Evolutionary conservation across 2,113 vertebrate species (phyloP).

Genomic region (Puma concolor): DNA sequence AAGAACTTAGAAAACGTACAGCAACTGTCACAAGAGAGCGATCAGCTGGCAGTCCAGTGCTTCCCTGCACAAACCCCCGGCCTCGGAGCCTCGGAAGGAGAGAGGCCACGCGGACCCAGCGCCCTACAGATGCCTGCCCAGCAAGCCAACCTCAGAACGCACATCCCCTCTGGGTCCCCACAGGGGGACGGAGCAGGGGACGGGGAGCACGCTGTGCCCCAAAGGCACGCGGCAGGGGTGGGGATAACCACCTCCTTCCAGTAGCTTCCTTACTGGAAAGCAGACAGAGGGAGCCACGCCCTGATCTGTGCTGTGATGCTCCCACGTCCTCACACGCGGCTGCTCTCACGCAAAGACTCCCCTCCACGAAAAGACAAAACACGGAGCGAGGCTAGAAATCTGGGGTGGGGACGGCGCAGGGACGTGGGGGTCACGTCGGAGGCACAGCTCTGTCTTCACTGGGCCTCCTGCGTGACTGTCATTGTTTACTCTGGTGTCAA

Average conservation of each 20-base stretch:
- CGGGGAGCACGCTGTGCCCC: neutral
- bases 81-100: neutral
- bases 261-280: neutral
- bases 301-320: neutral
- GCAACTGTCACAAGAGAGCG: neutral
- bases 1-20: neutral
- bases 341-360: neutral
- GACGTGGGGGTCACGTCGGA: neutral
- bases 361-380: rapidly evolving
- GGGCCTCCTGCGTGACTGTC: neutral
- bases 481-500: rapidly evolving
- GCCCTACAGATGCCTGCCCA: neutral
- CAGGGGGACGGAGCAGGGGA: no score
- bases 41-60: neutral
- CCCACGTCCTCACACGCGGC: neutral
- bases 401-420: rapidly evolving
- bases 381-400: neutral
- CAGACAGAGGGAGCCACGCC: neutral
- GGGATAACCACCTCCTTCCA: no score
- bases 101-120: rapidly evolving
- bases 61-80: neutral
- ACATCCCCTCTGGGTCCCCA: rapidly evolving
- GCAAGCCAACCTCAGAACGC: rapidly evolving
- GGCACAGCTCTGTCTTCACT: neutral
- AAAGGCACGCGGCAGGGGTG: rapidly evolving